Base-by-base conservation (phyloP, 37 sponge, comb jelly and placozoan species). In the Aplysina aerophoba region DNA sequence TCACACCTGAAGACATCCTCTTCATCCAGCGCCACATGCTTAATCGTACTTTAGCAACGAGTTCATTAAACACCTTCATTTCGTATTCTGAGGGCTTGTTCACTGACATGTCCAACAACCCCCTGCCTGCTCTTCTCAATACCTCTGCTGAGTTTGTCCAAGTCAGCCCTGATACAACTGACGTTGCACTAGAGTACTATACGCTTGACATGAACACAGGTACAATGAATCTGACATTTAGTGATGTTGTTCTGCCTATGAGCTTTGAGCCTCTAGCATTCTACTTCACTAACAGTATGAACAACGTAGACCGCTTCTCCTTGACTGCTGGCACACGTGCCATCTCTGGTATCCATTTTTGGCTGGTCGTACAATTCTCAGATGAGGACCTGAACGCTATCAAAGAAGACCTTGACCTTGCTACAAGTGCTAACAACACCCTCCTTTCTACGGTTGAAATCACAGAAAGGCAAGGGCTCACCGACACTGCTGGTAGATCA, bases 171-270 rank as follows among this genome's bases (percentile, higher is more conserved):
- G 92, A 97, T 65, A 57, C 24, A 4, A 79, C 85, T 25, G 59
- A 79, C 55, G 77, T 88, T 19, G 41, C 21, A 12, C 60, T 95
- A 38, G 20, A 88, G 1, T 73, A 39, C 30, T 97, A 85, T 72
- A 92, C 90, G 3, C 79, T 97, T 59, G 95, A 97, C 54, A 40
- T 97, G 74, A 91, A 97, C 75, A 79, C 60, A 13, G 95, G 97
- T 21, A 89, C 60, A 21, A 81, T 97, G 67, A 87, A 91, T 30
- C 67, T 97, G 4, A 90, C 90, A 28, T 97, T 97, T 88, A 83
- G 90, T 88, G 97, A 97, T 79, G 89, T 97, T 28, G 28, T 65
- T 41, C 0, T 44, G 19, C 38, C 40, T 21, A 37, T 28, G 12
- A 80, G 87, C 21, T 95, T 95, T 53, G 73, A 50, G 1, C 83